Conservation (phyloP, 2,888 invertebrate genomes). For the Cosmorhoe ocellata region DNA sequence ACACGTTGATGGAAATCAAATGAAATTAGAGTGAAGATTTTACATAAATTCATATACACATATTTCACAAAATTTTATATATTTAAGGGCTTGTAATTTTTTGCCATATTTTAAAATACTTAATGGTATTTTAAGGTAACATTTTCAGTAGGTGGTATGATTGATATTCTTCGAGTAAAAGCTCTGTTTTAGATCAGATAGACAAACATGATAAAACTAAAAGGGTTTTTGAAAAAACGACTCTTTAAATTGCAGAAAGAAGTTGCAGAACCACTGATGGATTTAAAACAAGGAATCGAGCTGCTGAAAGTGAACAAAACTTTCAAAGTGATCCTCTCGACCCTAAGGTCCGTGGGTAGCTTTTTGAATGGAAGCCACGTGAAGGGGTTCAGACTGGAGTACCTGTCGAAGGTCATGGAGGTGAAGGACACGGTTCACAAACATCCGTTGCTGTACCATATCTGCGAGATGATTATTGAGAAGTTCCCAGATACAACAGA, state of each 20-base stretch:
- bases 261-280: slow-evolving; percentile 99
- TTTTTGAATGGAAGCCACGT: slow-evolving; percentile 96
- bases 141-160: too few relatives aligned
- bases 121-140: too few relatives aligned
- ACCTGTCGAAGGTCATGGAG: slow-evolving; percentile 98
- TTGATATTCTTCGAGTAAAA: too few relatives aligned
- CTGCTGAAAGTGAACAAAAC: slow-evolving; percentile 95
- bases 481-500: slow-evolving; percentile 97
- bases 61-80: too few relatives aligned
- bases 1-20: too few relatives aligned
- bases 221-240: background rate
- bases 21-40: too few relatives aligned
- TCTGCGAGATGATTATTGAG: slow-evolving; percentile 98
- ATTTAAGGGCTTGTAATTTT: too few relatives aligned
- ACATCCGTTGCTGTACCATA: slow-evolving; percentile 97
- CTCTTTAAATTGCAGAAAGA: slow-evolving; percentile 84
- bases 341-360: slow-evolving; percentile 96
- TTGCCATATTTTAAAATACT: too few relatives aligned
- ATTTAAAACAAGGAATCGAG: slow-evolving; percentile 98
- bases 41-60: too few relatives aligned
- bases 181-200: too few relatives aligned
- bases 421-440: slow-evolving; percentile 99
- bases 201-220: too few relatives aligned
- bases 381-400: slow-evolving; percentile 98
- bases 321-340: slow-evolving; percentile 96